Base-by-base conservation (phyloP, 2,888 invertebrate species). In the Copidosoma aretas region DNA sequence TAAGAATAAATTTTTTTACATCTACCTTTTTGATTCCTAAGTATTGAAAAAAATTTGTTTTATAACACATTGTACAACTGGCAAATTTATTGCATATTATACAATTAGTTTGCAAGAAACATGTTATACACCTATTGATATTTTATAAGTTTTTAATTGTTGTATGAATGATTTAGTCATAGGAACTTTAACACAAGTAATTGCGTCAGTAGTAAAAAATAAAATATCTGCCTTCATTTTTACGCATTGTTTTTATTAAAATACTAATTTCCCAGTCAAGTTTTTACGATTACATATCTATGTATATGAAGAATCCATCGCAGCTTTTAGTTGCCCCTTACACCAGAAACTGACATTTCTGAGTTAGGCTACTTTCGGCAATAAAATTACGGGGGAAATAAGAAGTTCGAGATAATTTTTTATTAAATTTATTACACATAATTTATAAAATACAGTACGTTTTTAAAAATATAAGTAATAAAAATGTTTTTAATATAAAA, bases 361-460 rank as follows among this genome's bases (percentile, higher is more conserved):
- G n/a, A n/a, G n/a, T n/a, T n/a, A n/a, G n/a, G n/a, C n/a, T n/a
- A n/a, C n/a, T n/a, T n/a, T n/a, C n/a, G n/a, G n/a, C n/a, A n/a
- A n/a, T n/a, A n/a, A n/a, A n/a, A n/a, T n/a, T n/a, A n/a, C n/a
- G n/a, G n/a, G n/a, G n/a, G n/a, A n/a, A n/a, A n/a, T n/a, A n/a
- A n/a, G n/a, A n/a, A n/a, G n/a, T n/a, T n/a, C 17, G 10, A 49
- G 49, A 43, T 56, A 15, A 24, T 66, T 66, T 53, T 59, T 41
- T 32, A 67, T 62, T n/a, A 53, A 62, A 59, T 68, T 68, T 68
- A 68, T 68, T 68, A 21, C n/a, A 51, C 49, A 68, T 46, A 24
- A 17, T 54, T 54, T 64, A 64, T 64, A 64, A 62, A 64, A 68
- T 68, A 68, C 68, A 68, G 46, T 64, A 15, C 59, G 32, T 58